A percentile compares a stretch with the other conserved stretches of the same genome.
These are phyloP conservation scores for Tanytarsus gracilentus DNA, from an alignment of 2,888 invertebrate species.

Conservation along the genomic window DNA sequence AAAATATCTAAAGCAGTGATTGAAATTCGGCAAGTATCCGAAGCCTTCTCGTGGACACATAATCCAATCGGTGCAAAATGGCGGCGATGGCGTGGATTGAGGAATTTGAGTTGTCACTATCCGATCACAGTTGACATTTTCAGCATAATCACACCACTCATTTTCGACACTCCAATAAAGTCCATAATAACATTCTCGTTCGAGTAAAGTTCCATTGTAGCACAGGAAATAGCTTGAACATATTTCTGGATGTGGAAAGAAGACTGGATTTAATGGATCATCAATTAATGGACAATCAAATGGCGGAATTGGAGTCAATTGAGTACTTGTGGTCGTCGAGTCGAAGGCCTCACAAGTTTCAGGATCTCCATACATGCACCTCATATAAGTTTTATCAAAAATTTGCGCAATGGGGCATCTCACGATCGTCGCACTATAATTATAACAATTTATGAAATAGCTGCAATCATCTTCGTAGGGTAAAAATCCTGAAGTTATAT, in stretches of 20 bases:
- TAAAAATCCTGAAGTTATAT: background rate
- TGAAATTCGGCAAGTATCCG: background rate
- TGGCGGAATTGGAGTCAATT: background rate
- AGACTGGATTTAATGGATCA: background rate
- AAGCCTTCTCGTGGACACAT: background rate
- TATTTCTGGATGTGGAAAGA: background rate
- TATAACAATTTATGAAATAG: constrained; percentile 1
- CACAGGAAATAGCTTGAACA: background rate
- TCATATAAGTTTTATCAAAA: background rate
- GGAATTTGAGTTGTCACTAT: background rate
- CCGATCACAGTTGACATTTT: background rate
- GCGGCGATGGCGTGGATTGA: background rate
- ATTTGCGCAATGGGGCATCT: background rate
- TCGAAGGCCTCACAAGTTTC: background rate
- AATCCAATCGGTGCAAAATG: background rate
- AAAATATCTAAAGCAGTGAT: background rate
- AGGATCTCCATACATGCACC: background rate
- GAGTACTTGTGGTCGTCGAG: background rate
- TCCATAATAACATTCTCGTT: background rate
- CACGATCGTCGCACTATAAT: background rate
- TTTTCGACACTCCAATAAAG: background rate
- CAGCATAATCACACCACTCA: background rate
- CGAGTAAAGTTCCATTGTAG: background rate
- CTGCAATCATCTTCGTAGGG: background rate
- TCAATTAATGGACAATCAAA: background rate